A percentile compares a stretch with the other conserved stretches of the same genome.
These are phyloP conservation scores for Fulmarus glacialis DNA, from an alignment of 2,113 vertebrate genomes.

Conservation along the genomic window DNA sequence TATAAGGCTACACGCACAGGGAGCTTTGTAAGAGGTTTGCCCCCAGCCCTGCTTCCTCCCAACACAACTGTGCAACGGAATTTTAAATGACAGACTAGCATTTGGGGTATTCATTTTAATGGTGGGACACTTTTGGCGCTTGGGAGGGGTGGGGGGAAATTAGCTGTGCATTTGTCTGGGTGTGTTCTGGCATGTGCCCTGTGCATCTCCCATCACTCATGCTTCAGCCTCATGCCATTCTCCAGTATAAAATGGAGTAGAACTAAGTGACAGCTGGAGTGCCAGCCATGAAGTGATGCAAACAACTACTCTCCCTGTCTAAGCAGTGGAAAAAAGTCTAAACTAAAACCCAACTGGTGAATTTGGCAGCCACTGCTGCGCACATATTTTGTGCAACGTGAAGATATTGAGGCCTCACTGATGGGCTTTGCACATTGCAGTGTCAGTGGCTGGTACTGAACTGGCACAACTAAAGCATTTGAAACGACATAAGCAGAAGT, in stretches of 20 bases:
- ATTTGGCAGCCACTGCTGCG: not conserved
- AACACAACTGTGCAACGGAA: not conserved
- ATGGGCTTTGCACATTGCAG: not conserved
- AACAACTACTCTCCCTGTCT: not conserved
- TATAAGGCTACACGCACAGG: not conserved
- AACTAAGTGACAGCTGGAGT: not conserved
- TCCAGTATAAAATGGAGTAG: not conserved
- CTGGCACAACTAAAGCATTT: not conserved
- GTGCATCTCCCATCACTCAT: not conserved
- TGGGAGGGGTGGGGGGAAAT: not conserved
- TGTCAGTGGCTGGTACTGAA: not conserved
- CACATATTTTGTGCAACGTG: not conserved
- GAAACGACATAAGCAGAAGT: not conserved
- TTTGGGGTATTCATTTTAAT: not conserved
- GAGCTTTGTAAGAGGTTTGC: not conserved
- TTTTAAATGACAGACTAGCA: not conserved
- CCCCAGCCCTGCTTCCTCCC: not conserved
- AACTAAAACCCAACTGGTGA: not conserved
- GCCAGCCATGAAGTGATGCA: not conserved
- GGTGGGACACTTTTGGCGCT: not conserved
- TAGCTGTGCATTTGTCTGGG: not conserved
- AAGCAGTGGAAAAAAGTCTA: not conserved
- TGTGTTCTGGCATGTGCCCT: not conserved
- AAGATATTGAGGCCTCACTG: not conserved
- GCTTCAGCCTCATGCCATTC: not conserved